Base-by-base conservation (phyloP, 1,140 invertebrate species). In the Drosophila obscura region DNA sequence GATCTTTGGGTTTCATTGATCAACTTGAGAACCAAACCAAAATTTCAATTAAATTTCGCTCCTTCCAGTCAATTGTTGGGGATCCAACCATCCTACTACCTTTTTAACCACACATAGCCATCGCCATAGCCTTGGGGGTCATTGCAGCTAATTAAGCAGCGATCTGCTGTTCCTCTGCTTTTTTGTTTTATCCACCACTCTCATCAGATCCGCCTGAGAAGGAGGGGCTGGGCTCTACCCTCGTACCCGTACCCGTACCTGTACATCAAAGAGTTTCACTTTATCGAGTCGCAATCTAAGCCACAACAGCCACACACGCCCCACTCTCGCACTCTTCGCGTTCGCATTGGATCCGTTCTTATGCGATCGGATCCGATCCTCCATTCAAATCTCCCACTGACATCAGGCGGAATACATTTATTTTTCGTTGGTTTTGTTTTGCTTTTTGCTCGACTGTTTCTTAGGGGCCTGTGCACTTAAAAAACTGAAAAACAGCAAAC, bases 401-500 rank as follows among this genome's bases (percentile, higher is more conserved):
- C 61, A 64, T 57, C 69, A 53, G 11, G n/a, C 35, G 53, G 71
- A 65, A 74, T 73, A 73, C 59, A 69, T 69, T 69, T 69, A 69
- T 67, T 60, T 60, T 16, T n/a, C 53, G 31, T 35, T 39, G 35
- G 1, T 39, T 50, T 35, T 52, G 44, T 69, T 41, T 48, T 50
- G 58, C 48, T 19, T 69, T 68, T 73, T 71, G 31, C 67, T 43
- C 51, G 2, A 19, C 19, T 1, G 22, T 5, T 28, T 43, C 49
- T 35, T 13, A 11, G 50, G 53, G 52, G 51, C 41, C 48, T 60
- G 49, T 75, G 61, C 65, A 82, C 59, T 81, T 63, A 62, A 81
- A 80, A 59, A 39, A n/a, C n/a, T 35, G 15, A 41, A 60, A 80
- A 84, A 83, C 71, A 64, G 80, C 76, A 71, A 88, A 88, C 82